These are phyloP conservation scores for Drosophila pruinosa DNA, from an alignment of 1,140 invertebrate genomes.

Conservation along the genomic window DNA sequence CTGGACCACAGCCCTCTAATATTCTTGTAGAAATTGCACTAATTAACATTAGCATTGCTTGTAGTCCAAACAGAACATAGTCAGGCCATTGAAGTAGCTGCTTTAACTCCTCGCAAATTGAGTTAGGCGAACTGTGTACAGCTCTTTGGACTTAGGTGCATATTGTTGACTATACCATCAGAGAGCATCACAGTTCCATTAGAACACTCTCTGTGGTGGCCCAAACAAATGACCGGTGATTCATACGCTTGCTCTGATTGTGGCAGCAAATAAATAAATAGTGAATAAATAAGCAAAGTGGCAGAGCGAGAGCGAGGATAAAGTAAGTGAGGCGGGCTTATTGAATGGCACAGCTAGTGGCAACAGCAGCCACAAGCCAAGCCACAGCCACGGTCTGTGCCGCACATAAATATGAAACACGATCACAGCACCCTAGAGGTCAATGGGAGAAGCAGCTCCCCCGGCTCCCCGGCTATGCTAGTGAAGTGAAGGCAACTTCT, in stretches of 20 bases:
- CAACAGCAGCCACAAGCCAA: no score
- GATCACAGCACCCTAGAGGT: constrained; percentile 32
- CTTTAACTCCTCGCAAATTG: constrained; percentile 8
- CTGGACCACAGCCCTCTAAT: constrained; percentile 1
- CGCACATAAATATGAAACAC: constrained; percentile 72
- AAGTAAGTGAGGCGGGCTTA: constrained; percentile 58
- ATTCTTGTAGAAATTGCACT: constrained; percentile 3
- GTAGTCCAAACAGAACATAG: no score
- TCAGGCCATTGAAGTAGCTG: neutral
- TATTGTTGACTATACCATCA: no score
- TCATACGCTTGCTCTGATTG: constrained; percentile 23
- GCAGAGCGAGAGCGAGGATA: constrained; percentile 26
- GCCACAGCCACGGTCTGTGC: neutral
- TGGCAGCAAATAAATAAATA: constrained; percentile 48
- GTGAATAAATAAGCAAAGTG: constrained; percentile 55
- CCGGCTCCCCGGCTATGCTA: neutral
- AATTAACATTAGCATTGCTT: constrained; percentile 31
- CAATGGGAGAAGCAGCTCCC: constrained; percentile 2
- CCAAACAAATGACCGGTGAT: constrained; percentile 37
- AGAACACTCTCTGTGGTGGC: no score
- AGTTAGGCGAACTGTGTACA: constrained; percentile 5
- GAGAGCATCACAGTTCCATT: no score
- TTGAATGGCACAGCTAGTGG: constrained; percentile 42
- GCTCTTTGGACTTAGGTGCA: neutral
- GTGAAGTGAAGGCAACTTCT: constrained; percentile 4